Conservation (phyloP, 1,140 invertebrate species). For the Pantala flavescens region DNA sequence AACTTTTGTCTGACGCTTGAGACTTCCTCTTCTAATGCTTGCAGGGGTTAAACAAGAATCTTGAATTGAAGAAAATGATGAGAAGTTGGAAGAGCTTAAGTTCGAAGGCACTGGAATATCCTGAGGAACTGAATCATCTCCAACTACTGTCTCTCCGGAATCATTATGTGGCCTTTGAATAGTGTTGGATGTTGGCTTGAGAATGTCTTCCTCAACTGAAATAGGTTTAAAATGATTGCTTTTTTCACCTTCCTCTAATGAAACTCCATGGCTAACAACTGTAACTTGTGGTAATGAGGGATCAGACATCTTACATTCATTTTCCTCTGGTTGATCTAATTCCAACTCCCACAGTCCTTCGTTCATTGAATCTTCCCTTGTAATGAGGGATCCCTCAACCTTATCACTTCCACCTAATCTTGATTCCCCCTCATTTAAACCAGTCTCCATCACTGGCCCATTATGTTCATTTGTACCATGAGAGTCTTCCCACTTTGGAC, state of each 20-base stretch:
- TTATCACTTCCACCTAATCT: not conserved
- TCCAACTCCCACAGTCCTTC: not conserved
- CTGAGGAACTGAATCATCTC: not conserved
- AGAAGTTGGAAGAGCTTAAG: not conserved
- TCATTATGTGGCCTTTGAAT: not conserved
- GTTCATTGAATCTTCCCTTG: too few relatives aligned
- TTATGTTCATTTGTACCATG: not conserved
- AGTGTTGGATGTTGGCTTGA: not conserved
- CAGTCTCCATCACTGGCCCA: not conserved
- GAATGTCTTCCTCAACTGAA: not conserved
- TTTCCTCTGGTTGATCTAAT: not conserved
- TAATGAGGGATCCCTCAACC: not conserved
- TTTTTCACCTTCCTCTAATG: not conserved
- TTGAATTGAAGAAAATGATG: not conserved
- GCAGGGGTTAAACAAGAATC: not conserved
- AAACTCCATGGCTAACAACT: not conserved
- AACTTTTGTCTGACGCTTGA: slow-evolving; percentile 20
- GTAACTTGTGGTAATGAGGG: not conserved
- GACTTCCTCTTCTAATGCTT: slow-evolving; percentile 18
- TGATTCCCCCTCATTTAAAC: not conserved
- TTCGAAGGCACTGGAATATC: not conserved
- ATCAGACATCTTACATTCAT: not conserved
- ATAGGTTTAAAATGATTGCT: not conserved
- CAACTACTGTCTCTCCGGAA: not conserved
- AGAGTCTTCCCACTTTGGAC: not conserved